Evolutionary conservation across 92 coral and sea anemone genomes (phyloP).

Genomic region (Epizoanthus scotinus): DNA sequence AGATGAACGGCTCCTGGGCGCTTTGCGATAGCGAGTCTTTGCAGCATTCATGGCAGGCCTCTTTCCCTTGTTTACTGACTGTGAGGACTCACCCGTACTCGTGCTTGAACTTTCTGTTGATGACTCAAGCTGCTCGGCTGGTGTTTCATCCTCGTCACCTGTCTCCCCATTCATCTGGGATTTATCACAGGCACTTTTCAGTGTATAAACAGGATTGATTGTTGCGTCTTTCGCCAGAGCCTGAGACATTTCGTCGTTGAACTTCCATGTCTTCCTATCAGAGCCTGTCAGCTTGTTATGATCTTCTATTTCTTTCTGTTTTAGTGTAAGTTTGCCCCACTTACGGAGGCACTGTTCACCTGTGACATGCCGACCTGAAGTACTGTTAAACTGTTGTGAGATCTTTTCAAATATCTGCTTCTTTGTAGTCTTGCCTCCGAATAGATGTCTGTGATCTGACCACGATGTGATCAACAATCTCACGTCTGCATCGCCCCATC

Average conservation of each 20-base stretch:
- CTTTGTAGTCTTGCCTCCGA: neutral
- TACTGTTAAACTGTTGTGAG: neutral
- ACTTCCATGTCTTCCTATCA: neutral
- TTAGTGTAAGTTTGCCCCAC: neutral
- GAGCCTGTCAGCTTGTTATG: neutral
- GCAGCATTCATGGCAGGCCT: neutral
- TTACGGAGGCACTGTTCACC: neutral
- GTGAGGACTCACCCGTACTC: constrained; percentile 15
- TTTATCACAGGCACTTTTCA: constrained; percentile 45
- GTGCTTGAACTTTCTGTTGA: constrained; percentile 19
- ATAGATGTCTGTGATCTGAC: constrained; percentile 40
- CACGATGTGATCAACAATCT: constrained; percentile 35
- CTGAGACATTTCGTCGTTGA: neutral
- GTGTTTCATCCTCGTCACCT: constrained; percentile 6
- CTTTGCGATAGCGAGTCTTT: constrained; percentile 46
- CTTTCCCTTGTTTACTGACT: too few relatives aligned
- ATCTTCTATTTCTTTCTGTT: neutral
- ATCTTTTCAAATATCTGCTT: neutral
- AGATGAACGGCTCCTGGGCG: constrained; percentile 57
- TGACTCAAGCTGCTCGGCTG: neutral
- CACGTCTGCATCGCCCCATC: constrained; percentile 43
- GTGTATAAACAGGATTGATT: constrained; percentile 48
- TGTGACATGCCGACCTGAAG: neutral
- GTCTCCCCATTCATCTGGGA: neutral
- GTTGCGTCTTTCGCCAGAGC: neutral